Evolutionary conservation across 2,797 vertebrate genomes (phyloP).

Genomic region (Tinamus major): DNA sequence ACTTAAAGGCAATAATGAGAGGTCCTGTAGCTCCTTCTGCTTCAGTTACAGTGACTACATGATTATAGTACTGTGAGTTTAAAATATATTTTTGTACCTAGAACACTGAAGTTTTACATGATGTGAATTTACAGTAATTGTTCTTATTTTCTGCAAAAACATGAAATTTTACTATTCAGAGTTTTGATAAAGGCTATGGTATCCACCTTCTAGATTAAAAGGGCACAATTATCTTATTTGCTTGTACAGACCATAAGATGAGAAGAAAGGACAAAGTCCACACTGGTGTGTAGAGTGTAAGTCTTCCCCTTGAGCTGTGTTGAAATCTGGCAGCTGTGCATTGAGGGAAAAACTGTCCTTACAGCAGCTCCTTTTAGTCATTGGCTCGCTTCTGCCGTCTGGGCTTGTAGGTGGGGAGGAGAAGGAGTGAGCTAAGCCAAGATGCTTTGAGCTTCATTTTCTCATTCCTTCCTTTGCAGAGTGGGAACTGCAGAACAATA

Average conservation of each 20-base stretch:
- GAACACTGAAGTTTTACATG: neutral
- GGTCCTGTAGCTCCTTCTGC: neutral
- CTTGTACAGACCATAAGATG: neutral
- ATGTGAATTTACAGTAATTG: neutral
- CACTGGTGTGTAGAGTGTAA: neutral
- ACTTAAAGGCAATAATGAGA: neutral
- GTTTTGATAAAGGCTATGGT: neutral
- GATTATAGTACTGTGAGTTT: neutral
- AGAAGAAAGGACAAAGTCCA: neutral
- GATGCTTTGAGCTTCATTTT: neutral
- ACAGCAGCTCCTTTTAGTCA: neutral
- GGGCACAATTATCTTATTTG: neutral
- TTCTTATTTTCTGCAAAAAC: neutral
- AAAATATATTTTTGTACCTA: neutral
- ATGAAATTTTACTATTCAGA: neutral
- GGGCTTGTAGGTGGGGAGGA: neutral
- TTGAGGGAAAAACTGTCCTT: neutral
- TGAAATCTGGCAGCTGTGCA: neutral
- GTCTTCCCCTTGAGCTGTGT: neutral
- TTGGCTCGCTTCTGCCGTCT: neutral
- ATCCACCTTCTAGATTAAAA: neutral
- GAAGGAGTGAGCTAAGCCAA: neutral
- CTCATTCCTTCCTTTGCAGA: neutral
- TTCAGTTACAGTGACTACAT: neutral
- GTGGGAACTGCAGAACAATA: neutral